Percentiles rank a stretch among this genome's conserved stretches.
These are phyloP conservation scores for Himantopus leucocephalus DNA, from an alignment of 2,113 vertebrate species.

Conservation along the genomic window DNA sequence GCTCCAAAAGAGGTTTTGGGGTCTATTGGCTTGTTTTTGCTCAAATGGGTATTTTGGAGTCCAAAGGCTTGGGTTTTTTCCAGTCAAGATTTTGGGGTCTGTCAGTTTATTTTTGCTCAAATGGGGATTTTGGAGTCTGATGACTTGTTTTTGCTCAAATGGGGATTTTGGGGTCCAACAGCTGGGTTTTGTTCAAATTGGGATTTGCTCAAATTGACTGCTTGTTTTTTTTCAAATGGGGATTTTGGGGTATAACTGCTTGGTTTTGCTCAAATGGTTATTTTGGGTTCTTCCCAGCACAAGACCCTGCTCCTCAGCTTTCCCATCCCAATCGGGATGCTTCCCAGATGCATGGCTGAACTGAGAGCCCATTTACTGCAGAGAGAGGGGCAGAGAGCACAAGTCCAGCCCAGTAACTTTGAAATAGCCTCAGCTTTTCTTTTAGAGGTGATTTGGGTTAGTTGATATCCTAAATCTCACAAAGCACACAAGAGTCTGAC, in stretches of 20 bases:
- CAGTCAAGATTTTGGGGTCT: background rate
- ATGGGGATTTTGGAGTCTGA: background rate
- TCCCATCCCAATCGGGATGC: background rate
- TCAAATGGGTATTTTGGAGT: background rate
- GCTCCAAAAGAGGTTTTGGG: background rate
- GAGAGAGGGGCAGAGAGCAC: background rate
- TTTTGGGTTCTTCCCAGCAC: background rate
- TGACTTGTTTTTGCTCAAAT: background rate
- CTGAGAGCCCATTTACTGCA: rapidly evolving
- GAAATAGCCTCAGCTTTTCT: background rate
- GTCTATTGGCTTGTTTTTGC: background rate
- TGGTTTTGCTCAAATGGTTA: background rate
- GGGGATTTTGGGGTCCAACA: background rate
- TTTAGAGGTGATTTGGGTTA: background rate
- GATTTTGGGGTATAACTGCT: background rate
- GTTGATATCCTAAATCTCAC: background rate
- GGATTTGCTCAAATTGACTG: background rate
- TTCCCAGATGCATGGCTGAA: background rate
- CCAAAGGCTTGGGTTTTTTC: background rate
- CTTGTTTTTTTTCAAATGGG: no score
- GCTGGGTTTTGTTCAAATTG: background rate
- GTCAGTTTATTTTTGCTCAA: background rate
- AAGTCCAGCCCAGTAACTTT: background rate
- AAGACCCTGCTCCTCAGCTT: background rate
- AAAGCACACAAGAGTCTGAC: background rate